A percentile compares a stretch with the other conserved stretches of the same genome.
phyloP scores from a whole-genome alignment of 2,888 invertebrate genomes.

The Drosophila suboccidentalis region DNA sequence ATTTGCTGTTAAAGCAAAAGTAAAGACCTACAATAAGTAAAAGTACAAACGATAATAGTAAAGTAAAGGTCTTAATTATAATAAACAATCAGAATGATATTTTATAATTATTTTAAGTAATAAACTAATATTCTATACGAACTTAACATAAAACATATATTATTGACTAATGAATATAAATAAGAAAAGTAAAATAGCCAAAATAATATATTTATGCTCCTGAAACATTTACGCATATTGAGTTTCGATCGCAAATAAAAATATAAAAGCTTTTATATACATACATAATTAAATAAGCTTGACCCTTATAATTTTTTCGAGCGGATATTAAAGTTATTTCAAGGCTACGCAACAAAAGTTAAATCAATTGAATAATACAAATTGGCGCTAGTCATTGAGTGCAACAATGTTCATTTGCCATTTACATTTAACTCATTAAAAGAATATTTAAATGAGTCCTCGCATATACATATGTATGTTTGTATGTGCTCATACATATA shows the following conservation, averaged over 20 bases:
- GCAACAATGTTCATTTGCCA: constrained; percentile 3
- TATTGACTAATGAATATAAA: neutral
- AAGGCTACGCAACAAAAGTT: neutral
- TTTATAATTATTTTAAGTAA: too few relatives aligned
- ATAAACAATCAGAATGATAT: too few relatives aligned
- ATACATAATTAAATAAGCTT: too few relatives aligned
- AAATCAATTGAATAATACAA: neutral
- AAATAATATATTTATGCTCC: neutral
- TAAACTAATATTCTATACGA: too few relatives aligned
- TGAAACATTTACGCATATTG: too few relatives aligned
- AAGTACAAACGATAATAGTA: neutral
- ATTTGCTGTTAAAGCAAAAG: neutral
- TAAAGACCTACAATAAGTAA: neutral
- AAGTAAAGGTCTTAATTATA: neutral
- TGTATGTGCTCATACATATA: neutral
- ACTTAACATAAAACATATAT: too few relatives aligned
- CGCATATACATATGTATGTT: neutral
- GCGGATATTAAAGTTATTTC: too few relatives aligned
- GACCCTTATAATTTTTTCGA: neutral
- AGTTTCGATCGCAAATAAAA: too few relatives aligned
- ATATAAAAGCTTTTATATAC: too few relatives aligned
- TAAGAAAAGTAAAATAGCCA: neutral
- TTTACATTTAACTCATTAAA: neutral
- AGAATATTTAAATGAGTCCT: too few relatives aligned
- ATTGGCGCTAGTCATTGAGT: neutral